Conservation (phyloP, 2,113 vertebrate species). For the Triplophysa dalaica region DNA sequence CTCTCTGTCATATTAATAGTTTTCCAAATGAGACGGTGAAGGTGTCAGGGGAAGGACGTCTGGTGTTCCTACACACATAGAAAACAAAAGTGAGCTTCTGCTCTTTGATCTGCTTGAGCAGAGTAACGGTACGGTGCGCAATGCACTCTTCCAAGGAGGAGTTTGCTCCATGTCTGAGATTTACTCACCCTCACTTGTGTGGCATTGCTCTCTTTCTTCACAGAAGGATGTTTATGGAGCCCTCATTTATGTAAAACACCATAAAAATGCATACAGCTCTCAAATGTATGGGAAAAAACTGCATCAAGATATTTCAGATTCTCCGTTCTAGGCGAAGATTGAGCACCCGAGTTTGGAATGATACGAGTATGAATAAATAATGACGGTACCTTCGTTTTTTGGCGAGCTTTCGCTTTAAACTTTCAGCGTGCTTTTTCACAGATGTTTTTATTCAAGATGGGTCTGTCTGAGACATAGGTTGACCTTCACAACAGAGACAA, state of each 20-base stretch:
- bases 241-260: no score
- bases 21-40: conserved; percentile 6
- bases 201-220: no score
- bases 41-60: conserved; percentile 22
- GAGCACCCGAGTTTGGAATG: not conserved
- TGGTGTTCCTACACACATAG: conserved; percentile 22
- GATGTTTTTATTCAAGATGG: conserved; percentile 3
- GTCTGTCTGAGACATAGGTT: not conserved
- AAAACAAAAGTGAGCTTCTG: not conserved
- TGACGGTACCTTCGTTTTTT: not conserved
- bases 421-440: not conserved
- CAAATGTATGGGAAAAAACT: not conserved
- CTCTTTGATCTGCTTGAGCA: no score
- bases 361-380: not conserved
- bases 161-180: no score
- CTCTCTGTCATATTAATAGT: conserved; percentile 39
- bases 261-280: no score
- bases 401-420: not conserved
- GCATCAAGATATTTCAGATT: not conserved
- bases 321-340: not conserved
- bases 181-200: no score
- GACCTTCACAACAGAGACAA: conserved; percentile 30
- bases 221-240: no score
- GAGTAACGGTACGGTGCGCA: no score
- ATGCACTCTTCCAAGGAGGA: no score